Percentiles rank a stretch among this genome's conserved stretches.
phyloP scores from a whole-genome alignment of 2,888 invertebrate species.

The Drosophila mettleri region DNA sequence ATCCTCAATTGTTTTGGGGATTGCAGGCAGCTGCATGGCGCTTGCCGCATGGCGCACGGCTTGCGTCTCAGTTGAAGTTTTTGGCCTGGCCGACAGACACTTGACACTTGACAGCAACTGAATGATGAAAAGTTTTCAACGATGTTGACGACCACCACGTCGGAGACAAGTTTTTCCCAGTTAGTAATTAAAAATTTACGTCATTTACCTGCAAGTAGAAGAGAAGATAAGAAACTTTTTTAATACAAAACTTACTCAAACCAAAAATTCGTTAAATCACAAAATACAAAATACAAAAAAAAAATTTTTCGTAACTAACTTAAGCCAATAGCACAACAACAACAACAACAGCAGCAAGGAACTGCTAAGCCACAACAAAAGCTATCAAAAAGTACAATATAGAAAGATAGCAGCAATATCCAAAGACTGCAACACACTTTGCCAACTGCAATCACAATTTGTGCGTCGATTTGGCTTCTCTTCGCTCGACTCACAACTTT shows the following conservation, averaged over 20 bases:
- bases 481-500: constrained; percentile 15
- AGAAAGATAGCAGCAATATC: constrained; percentile 27
- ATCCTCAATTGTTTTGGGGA: constrained; percentile 26
- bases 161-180: constrained; percentile 61
- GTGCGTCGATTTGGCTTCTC: constrained; percentile 34
- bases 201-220: constrained; percentile 78
- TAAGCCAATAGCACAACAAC: constrained; percentile 48
- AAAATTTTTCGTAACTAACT: constrained; percentile 63
- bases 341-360: constrained; percentile 12
- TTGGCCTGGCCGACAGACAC: constrained; percentile 52
- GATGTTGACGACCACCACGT: constrained; percentile 31
- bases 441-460: constrained; percentile 57
- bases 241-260: constrained; percentile 71
- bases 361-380: constrained; percentile 40
- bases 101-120: constrained; percentile 75
- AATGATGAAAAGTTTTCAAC: constrained; percentile 72
- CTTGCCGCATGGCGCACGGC: constrained; percentile 14
- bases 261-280: constrained; percentile 19
- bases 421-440: constrained; percentile 43
- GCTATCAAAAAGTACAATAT: constrained; percentile 45
- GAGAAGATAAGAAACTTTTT: constrained; percentile 67
- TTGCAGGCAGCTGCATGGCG: constrained; percentile 41
- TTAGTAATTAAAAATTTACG: constrained; percentile 76
- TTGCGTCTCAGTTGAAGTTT: constrained; percentile 19
- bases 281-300: not conserved